Base-by-base conservation (phyloP, 1,140 invertebrate genomes). In the Stegodyphus mimosarum region DNA sequence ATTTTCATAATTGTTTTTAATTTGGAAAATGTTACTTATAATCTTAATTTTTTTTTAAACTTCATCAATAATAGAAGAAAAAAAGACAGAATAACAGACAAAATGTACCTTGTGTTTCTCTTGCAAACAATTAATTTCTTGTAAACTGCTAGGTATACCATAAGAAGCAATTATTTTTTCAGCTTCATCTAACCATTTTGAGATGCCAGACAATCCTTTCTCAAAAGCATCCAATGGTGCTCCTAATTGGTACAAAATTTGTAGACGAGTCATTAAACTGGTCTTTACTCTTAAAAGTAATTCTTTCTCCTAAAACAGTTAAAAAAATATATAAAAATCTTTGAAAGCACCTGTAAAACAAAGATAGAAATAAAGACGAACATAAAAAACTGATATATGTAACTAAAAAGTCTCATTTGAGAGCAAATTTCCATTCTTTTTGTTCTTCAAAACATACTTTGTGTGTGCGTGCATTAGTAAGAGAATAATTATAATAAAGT, bases 191-290 rank as follows among this genome's bases (percentile, higher is more conserved):
- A 98, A 89, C 97, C 97, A 99, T 5, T 91, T 90, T 75, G 93
- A 92, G 51, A 98, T 95, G 90, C 98, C 97, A 77, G 92, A 93
- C 88, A 97, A 94, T 0, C 96, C 96, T 18, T 93, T 93, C 90
- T 98, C 96, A 70, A 98, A 90, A 0, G 96, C 96, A 90, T 97
- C 95, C 88, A 97, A 95, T 89, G 98, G 96, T 0, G 96, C 95
- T 48, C 97, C 90, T 9, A 98, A 90, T 89, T 97, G 95, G 88
- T 96, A 93, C 89, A 95, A 94, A 13, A 95, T 91, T 89, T 96
- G 95, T 73, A 97, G 90, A 87, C 95, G 94, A 81, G 94, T 92
- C 0, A 95, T 95, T 72, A 97, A 94, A 78, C 94, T 92, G 7
- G 96, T 95, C 70, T 96, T 92, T 7, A 97, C 93, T 88, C 93